Evolutionary conservation across 2,797 vertebrate genomes (phyloP), one percentile per base, ranked within the genome.

Genomic region (Natrix natrix): DNA sequence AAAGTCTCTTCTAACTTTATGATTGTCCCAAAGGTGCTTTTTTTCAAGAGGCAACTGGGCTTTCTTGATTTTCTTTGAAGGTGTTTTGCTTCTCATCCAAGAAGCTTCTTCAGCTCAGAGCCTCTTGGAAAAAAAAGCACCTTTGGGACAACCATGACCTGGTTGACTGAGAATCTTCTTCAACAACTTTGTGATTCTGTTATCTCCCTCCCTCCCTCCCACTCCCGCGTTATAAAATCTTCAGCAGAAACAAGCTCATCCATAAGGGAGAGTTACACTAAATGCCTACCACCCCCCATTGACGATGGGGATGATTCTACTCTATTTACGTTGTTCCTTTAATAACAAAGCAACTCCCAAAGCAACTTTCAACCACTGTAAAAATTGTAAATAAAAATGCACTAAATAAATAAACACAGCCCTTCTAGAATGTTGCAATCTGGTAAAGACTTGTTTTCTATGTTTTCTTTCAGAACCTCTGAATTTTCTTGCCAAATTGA

Each of bases 401-500:
- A 43, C 32, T 78, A 22, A 43, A 78, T 43, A 78, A 78, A 43
- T 43, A 78, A 78, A 1, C 37, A 11, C 32, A 78, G 20, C 8
- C 3, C 3, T 22, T 78, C 32, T 78, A 22, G 3, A 43, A 78
- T 78, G 32, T 37, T 1, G 1, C 69, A 83, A 24, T 48, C 48
- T 24, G 74, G 5, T 24, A n/a, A 17, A 12, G 3, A 52, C 8
- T 13, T 37, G 8, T 12, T 22, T 8, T 10, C 43, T 69, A 1
- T 24, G 17, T 17, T 32, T 52, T 2, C 32, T 69, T 59, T 16
- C 91, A 92, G 91, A 52, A 13, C 86, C 24, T 16, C 54, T 0
- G 98, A 98, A 96, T 99, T 99, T 96, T 96, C 97, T 90, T 99
- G 99, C 95, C 99, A 99, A 96, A 98, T 98, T 86, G 97, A 98